Conservation (phyloP, 1,140 invertebrate species). For the Hestina assimilis region DNA sequence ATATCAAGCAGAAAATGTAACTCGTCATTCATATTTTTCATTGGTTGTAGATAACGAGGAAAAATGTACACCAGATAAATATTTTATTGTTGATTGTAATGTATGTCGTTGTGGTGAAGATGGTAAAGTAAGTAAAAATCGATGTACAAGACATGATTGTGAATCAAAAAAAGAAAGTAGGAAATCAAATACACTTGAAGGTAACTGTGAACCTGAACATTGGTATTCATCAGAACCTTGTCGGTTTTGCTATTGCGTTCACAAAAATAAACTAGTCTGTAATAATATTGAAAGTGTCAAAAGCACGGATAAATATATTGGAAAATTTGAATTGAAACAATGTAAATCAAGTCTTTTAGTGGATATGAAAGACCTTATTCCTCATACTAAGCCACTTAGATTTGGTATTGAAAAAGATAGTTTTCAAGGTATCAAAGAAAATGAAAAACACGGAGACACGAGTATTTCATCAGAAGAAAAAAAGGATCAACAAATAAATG, state of each 20-base stretch:
- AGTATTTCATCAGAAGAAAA: not conserved
- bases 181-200: conserved; percentile 26
- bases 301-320: conserved; percentile 20
- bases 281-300: conserved; percentile 30
- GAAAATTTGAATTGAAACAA: conserved; percentile 36
- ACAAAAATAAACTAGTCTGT: conserved; percentile 50
- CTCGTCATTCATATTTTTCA: conserved; percentile 19
- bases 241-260: conserved; percentile 53
- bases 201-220: conserved; percentile 35
- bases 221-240: conserved; percentile 56
- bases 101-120: conserved; percentile 44
- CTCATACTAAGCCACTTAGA: not conserved
- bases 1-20: conserved; percentile 32
- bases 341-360: conserved; percentile 43
- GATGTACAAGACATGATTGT: conserved; percentile 53
- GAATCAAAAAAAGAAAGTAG: conserved; percentile 1
- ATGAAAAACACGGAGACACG: not conserved
- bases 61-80: conserved; percentile 40
- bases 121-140: conserved; percentile 37
- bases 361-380: conserved; percentile 32
- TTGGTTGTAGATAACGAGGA: not conserved
- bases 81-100: conserved; percentile 47
- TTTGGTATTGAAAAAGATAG: conserved; percentile 3
- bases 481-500: not conserved
- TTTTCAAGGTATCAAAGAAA: too few species aligned